Base-by-base conservation (phyloP, 2,797 vertebrate species). In the Fistularia commersonii region DNA sequence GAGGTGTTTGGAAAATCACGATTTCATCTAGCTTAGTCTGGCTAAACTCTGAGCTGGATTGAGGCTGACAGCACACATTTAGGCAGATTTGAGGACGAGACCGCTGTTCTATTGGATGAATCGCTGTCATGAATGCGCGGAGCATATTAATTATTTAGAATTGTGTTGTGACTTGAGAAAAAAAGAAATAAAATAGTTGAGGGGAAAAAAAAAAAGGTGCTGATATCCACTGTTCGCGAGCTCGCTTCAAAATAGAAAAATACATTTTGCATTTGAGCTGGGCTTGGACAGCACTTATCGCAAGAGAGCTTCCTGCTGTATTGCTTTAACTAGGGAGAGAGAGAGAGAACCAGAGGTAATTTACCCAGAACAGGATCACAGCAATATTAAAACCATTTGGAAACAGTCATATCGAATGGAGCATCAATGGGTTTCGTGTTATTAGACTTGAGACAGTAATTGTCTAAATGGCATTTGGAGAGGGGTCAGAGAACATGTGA, bases 41-140 rank as follows among this genome's bases (percentile, higher is more conserved):
- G 44, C 48, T 59, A 8, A 43, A 38, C 49, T 62, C 54, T 55
- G 32, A 15, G 64, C 35, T 0, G 46, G 57, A 48, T 59, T 54
- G 61, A 68, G 51, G 77, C 80, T 83, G 71, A 80, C 70, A 72
- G 70, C 62, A 74, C 72, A 78, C 36, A 67, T 86, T 69, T 51
- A 48, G 47, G 48, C 14, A 11, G 52, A 69, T 73, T 68, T 51
- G 44, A 75, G 60, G 64, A 56, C 57, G 64, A 77, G 68, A 53
- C 33, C n/a, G 66, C 41, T 54, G 32, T 82, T 77, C 77, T 36
- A 61, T 71, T 14, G 53, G 45, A 77, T 76, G 51, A 66, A 66
- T 76, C 64, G 55, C 61, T 56, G 69, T 73, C 49, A 51, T 70
- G 76, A 51, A 72, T 73, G 66, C 74, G 64, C 74, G 69, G 57